Evolutionary conservation across 2,113 vertebrate genomes (phyloP).

Genomic region (rabbit (Oryctolagus cuniculus)): mOryCun1.1 NC_091442.1:88573501-88574000

Average conservation of each 20-base stretch:
- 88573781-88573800: background rate
- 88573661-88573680: background rate
- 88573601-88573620: background rate
- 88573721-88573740: background rate
- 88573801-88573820: conserved; percentile 82
- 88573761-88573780: background rate
- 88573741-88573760: background rate
- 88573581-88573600: conserved; percentile 4
- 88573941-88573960: conserved; percentile 63
- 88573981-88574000: conserved; percentile 79
- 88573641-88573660: conserved; percentile 12
- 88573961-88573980: conserved; percentile 80
- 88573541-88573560: background rate
- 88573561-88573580: background rate
- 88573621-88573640: conserved; percentile 24
- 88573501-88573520: background rate
- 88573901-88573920: conserved; percentile 88
- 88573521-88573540: background rate
- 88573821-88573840: conserved; percentile 85
- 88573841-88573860: conserved; percentile 96
- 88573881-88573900: conserved; percentile 98
- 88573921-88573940: conserved; percentile 85
- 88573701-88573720: background rate
- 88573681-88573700: conserved; percentile 39
- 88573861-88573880: conserved; percentile 98